Conservation (phyloP, 2,113 vertebrate genomes). For the Rallus limicola region DNA sequence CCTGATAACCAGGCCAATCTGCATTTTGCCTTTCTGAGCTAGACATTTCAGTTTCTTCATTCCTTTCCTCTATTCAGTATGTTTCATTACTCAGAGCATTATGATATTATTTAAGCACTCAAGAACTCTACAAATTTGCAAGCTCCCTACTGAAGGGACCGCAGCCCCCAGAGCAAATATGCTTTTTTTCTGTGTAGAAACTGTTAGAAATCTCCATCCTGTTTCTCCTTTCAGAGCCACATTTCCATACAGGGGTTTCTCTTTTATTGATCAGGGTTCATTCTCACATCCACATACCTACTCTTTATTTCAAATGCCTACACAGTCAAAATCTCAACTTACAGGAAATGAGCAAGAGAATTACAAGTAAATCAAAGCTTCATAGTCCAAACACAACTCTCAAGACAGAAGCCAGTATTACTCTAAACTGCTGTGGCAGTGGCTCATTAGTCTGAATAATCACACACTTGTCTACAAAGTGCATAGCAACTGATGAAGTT, state of each 20-base stretch:
- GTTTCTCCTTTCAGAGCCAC: background rate
- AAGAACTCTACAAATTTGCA: background rate
- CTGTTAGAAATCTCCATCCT: rapidly evolving
- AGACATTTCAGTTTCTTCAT: background rate
- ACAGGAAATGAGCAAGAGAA: background rate
- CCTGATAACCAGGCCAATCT: background rate
- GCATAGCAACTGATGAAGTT: background rate
- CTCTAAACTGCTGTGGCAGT: background rate
- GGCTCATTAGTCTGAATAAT: background rate
- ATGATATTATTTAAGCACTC: background rate
- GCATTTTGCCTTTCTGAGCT: background rate
- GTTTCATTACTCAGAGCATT: background rate
- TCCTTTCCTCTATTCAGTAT: background rate
- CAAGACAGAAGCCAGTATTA: background rate
- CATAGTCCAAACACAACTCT: background rate
- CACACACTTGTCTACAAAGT: background rate
- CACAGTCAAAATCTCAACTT: background rate
- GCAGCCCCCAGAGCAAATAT: background rate
- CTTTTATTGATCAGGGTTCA: background rate
- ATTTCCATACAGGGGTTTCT: background rate
- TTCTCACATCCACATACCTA: background rate
- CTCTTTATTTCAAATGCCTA: background rate
- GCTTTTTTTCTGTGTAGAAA: background rate
- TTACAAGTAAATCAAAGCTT: background rate
- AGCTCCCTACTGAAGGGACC: background rate